Evolutionary conservation across 92 coral and sea anemone species (phyloP).

Genomic region (Porites lobata): DNA sequence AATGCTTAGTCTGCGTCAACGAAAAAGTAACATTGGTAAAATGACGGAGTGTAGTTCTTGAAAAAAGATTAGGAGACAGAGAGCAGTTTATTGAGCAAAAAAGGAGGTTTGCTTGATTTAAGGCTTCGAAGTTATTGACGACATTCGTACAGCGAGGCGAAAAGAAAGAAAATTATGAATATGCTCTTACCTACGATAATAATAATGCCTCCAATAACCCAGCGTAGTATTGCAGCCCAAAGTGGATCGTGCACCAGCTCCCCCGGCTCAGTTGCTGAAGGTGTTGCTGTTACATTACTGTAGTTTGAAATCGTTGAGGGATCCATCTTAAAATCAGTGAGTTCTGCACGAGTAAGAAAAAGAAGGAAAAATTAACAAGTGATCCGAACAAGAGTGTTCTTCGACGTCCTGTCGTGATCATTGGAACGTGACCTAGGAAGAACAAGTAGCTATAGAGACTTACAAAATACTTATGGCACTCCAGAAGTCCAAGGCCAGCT

Average conservation of each 20-base stretch:
- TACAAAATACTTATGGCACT: constrained; percentile 3
- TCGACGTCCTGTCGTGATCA: neutral
- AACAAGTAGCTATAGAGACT: neutral
- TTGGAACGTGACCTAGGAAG: constrained; percentile 8
- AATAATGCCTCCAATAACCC: constrained; percentile 65
- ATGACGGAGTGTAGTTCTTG: neutral
- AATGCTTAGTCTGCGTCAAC: neutral
- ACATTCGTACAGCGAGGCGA: neutral
- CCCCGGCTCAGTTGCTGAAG: constrained; percentile 3
- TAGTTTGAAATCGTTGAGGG: constrained; percentile 14
- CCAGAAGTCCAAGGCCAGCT: neutral
- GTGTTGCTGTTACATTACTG: constrained; percentile 1
- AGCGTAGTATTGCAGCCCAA: constrained; percentile 81
- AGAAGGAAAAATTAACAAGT: neutral
- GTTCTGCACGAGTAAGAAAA: constrained; percentile 22
- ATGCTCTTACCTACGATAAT: constrained; percentile 76
- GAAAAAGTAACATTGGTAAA: too few species aligned
- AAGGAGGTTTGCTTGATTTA: neutral
- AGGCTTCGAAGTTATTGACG: neutral
- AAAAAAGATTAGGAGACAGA: neutral
- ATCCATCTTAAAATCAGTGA: constrained; percentile 32
- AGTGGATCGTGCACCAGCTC: constrained; percentile 54
- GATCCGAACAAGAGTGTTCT: constrained; percentile 1
- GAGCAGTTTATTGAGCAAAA: neutral
- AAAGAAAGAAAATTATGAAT: neutral